Evolutionary conservation across 2,797 vertebrate species (phyloP), one percentile per base, ranked within the genome.

Genomic region (Salmo trutta): DNA sequence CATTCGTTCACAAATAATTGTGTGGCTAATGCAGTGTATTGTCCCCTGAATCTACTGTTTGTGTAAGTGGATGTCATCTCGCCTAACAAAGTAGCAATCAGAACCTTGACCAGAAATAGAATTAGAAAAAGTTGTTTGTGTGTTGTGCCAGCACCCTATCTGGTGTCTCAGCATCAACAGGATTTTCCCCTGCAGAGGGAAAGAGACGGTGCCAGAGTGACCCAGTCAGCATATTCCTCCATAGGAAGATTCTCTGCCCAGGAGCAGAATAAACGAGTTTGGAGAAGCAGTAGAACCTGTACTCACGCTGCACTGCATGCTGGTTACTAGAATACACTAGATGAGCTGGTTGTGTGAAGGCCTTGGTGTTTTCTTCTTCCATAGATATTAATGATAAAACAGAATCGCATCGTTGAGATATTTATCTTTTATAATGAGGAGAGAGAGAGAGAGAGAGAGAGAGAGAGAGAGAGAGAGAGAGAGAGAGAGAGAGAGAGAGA

Each of bases 171-270:
- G 31, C 36, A 36, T 47, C 33, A 8, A 65, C 33, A 24, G 15
- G 36, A 41, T 62, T 65, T 27, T 14, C 47, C n/a, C 36, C 47
- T 36, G 1, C 24, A 62, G 54, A 65, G 19, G 17, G 64, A 74
- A 62, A 33, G 56, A 27, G 47, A 51, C 7, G 16, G 16, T 65
- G 73, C 62, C 73, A 75, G 74, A 65, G 41, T 52, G 74, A 31
- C 74, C n/a, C 41, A 29, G 74, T 75, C 74, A 75, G 73, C 73
- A 51, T 64, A 64, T 66, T 66, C 59, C 17, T 47, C 59, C 62
- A 12, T 47, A 3, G 10, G 10, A 47, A 10, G 3, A 47, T 36
- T 59, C 64, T 64, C 73, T 64, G 62, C 64, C 33, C 36, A 52
- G 65, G 41, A 66, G 21, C 64, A 27, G 47, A 66, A 75, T 65